phyloP scores from a whole-genome alignment of 1,140 invertebrate genomes.

The Panagrolaimus sp. region DNA sequence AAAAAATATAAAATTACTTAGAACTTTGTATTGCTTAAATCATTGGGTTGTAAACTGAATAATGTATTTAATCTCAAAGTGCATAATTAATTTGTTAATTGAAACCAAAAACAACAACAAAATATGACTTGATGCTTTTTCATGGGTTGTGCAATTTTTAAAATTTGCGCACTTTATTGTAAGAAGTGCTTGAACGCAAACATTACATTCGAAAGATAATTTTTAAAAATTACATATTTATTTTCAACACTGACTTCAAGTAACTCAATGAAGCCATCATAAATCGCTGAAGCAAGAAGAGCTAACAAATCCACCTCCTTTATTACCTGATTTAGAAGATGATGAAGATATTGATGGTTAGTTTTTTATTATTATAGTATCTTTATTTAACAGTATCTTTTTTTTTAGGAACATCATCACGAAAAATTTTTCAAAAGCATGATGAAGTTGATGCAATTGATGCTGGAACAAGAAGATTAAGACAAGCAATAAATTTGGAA shows the following conservation, averaged over 20 bases:
- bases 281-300: not conserved
- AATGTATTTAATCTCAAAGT: too few species aligned
- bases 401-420: not conserved
- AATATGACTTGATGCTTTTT: too few species aligned
- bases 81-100: too few species aligned
- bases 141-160: too few species aligned
- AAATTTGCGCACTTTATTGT: not conserved
- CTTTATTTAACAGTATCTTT: too few species aligned
- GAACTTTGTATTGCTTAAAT: too few species aligned
- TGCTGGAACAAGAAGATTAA: not conserved
- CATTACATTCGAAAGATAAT: too few species aligned
- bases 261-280: too few species aligned
- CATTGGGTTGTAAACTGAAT: too few species aligned
- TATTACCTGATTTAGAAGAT: not conserved
- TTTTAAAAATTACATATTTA: not conserved
- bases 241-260: not conserved
- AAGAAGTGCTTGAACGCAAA: not conserved
- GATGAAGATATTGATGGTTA: conserved; percentile 4
- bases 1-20: too few species aligned
- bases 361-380: too few species aligned
- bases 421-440: not conserved
- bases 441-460: not conserved
- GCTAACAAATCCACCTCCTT: not conserved
- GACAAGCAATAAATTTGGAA: conserved; percentile 5
- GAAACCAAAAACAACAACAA: too few species aligned